phyloP scores from a whole-genome alignment of 2,888 invertebrate species.

The Xiphydria camelus region DNA sequence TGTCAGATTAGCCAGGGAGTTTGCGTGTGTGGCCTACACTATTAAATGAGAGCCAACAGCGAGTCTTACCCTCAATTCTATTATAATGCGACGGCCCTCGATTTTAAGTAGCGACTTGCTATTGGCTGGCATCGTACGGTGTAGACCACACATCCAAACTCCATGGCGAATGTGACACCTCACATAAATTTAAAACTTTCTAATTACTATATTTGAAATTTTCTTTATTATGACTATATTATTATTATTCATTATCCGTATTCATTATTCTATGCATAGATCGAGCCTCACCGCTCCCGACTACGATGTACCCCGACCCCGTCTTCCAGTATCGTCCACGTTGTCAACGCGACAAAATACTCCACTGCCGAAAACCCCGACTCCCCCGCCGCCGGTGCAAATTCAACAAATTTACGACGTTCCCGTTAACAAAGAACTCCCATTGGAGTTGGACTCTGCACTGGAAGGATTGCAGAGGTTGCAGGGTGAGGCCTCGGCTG shows the following conservation, averaged over 20 bases:
- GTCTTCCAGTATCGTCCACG: conserved; percentile 44
- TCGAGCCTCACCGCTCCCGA: conserved; percentile 67
- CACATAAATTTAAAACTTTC: not conserved
- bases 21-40: no score
- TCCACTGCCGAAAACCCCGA: conserved; percentile 29
- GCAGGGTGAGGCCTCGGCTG: conserved; percentile 79
- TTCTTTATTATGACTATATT: no score
- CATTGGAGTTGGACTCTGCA: conserved; percentile 75
- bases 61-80: no score
- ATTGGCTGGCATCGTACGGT: no score
- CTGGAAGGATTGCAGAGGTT: conserved; percentile 74
- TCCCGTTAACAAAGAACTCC: conserved; percentile 68
- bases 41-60: no score
- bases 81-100: no score
- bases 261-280: conserved; percentile 28
- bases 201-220: no score
- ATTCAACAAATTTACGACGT: conserved; percentile 65
- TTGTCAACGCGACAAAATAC: conserved; percentile 47
- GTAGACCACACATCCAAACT: no score
- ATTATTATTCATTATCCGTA: no score
- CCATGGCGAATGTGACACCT: no score
- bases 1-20: no score
- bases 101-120: no score
- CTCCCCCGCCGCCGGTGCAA: conserved; percentile 27
- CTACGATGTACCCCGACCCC: conserved; percentile 70